Conservation (phyloP, 2,113 vertebrate species). For the Saguinus imperator region DNA sequence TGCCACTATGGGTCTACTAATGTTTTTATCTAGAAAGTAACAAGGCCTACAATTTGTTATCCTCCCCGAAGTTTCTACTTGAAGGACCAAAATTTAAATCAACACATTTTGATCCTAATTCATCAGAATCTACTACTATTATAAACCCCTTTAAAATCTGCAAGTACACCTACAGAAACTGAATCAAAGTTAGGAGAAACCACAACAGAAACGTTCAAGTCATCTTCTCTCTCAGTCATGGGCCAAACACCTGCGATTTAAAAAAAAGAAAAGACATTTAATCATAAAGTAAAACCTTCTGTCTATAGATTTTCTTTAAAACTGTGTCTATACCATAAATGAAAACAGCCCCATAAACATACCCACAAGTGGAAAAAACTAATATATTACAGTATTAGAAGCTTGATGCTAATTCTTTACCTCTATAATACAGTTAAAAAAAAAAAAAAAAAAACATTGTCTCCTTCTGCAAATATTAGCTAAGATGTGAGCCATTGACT, state of each 20-base stretch:
- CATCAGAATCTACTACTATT: not conserved
- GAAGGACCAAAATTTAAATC: not conserved
- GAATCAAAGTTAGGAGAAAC: slow-evolving; percentile 89
- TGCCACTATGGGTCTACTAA: not conserved
- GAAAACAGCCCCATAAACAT: not conserved
- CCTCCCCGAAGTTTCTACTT: not conserved
- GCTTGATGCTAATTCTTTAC: not conserved
- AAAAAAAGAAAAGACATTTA: slow-evolving; percentile 27
- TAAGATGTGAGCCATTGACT: not conserved
- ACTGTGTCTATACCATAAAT: not conserved
- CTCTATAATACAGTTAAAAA: not conserved
- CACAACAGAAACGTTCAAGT: slow-evolving; percentile 84
- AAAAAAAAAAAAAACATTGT: not conserved
- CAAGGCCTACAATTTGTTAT: not conserved
- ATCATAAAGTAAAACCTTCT: slow-evolving; percentile 17
- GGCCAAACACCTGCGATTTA: slow-evolving; percentile 88
- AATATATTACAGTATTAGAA: slow-evolving; percentile 1
- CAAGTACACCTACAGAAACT: slow-evolving; percentile 86
- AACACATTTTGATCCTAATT: not conserved
- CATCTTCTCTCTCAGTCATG: slow-evolving; percentile 85
- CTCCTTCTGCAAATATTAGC: not conserved
- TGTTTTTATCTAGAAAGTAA: not conserved
- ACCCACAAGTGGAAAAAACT: not conserved
- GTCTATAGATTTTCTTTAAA: not conserved
- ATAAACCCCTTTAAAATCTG: not conserved